A percentile compares a stretch with the other conserved stretches of the same genome.
Conservation (phyloP, 2,888 invertebrate genomes). For the Sesamia inferens region DNA sequence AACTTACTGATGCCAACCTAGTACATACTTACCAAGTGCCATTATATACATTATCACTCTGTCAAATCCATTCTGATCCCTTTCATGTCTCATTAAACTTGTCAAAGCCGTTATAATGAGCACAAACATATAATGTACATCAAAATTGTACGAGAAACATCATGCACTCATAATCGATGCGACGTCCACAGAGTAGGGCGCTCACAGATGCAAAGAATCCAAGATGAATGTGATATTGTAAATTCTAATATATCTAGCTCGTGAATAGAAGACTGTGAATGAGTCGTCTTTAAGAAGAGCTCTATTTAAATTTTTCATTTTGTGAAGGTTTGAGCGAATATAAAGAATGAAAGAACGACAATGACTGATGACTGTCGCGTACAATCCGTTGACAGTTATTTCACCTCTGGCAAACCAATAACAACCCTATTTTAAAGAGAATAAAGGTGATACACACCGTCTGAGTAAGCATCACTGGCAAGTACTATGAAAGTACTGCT, state of each 20-base stretch:
- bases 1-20: not conserved
- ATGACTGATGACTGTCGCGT: conserved; percentile 16
- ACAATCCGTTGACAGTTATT: not conserved
- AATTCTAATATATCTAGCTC: conserved; percentile 18
- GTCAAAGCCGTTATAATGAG: conserved; percentile 16
- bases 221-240: conserved; percentile 29
- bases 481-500: not conserved
- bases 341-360: conserved; percentile 5
- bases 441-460: not conserved
- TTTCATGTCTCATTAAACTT: not conserved
- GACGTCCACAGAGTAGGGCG: conserved; percentile 40
- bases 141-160: conserved; percentile 67
- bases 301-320: conserved; percentile 21
- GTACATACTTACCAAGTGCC: not conserved
- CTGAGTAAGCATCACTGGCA: too few relatives aligned
- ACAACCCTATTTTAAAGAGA: not conserved
- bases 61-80: conserved; percentile 8
- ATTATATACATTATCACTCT: not conserved
- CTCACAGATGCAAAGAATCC: conserved; percentile 30
- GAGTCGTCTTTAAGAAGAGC: conserved; percentile 27
- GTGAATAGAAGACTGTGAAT: conserved; percentile 41
- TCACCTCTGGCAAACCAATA: not conserved
- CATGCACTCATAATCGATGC: conserved; percentile 58
- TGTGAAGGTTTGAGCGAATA: conserved; percentile 11
- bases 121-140: conserved; percentile 47